phyloP scores from a whole-genome alignment of 2,113 vertebrate species.

The Helogale parvula region DNA sequence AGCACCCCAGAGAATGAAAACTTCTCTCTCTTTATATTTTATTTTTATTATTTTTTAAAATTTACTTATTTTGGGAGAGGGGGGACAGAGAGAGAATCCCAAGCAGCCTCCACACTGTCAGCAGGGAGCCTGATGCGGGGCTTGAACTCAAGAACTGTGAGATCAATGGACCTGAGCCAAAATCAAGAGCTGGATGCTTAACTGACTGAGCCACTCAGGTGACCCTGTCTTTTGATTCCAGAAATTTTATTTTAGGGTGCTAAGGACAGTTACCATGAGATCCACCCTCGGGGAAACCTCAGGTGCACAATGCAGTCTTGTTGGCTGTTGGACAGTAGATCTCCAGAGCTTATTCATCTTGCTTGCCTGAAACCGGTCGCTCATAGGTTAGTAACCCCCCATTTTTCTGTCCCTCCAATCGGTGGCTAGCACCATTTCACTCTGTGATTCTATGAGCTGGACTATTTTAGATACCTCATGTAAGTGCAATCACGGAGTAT shows the following conservation, averaged over 20 bases:
- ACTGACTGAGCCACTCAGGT: too few relatives aligned
- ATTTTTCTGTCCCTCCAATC: not conserved
- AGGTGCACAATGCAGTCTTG: rapidly evolving
- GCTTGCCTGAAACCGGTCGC: not conserved
- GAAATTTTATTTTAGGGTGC: not conserved
- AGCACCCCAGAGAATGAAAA: not conserved
- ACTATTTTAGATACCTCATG: not conserved
- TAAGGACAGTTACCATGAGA: not conserved
- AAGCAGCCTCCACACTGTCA: too few relatives aligned
- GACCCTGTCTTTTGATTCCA: not conserved
- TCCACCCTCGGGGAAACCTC: not conserved
- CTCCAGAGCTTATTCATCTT: not conserved
- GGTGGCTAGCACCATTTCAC: too few relatives aligned
- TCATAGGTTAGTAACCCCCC: not conserved
- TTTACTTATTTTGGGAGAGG: too few relatives aligned
- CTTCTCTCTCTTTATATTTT: not conserved
- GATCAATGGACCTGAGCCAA: too few relatives aligned
- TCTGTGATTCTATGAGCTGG: not conserved
- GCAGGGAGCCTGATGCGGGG: too few relatives aligned
- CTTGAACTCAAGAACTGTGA: too few relatives aligned
- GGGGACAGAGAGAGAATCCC: too few relatives aligned
- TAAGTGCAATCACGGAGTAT: not conserved
- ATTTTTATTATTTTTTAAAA: too few relatives aligned
- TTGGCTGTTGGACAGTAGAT: rapidly evolving
- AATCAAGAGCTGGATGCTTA: too few relatives aligned